Conservation (phyloP, 2,113 vertebrate genomes). For the Crotalus horridus region DNA sequence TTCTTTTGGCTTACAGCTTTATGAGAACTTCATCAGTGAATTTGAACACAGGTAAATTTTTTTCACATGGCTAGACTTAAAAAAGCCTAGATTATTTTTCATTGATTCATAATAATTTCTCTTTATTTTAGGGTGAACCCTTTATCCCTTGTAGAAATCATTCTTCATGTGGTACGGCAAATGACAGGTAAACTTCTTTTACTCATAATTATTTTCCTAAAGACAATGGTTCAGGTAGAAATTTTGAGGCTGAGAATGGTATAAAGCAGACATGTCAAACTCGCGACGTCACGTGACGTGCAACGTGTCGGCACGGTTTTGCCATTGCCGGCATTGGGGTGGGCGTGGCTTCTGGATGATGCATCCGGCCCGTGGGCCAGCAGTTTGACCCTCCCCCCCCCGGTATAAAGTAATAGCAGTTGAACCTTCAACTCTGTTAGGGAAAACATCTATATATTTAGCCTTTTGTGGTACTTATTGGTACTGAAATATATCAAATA, state of each 20-base stretch:
- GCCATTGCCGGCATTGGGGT: too few relatives aligned
- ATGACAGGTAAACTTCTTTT: conserved; percentile 79
- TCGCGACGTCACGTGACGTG: too few relatives aligned
- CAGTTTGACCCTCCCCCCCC: too few relatives aligned
- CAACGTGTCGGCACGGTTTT: too few relatives aligned
- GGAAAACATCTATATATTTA: background rate
- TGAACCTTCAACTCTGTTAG: fast-evolving
- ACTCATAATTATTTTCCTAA: fast-evolving
- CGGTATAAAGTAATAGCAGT: fast-evolving
- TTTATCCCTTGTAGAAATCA: conserved; percentile 93
- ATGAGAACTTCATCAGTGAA: conserved; percentile 96
- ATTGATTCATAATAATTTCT: background rate
- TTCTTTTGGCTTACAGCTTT: conserved; percentile 74
- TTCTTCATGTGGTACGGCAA: conserved; percentile 88
- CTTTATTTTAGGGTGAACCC: conserved; percentile 87
- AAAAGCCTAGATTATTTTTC: background rate
- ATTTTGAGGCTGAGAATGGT: background rate
- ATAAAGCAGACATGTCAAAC: background rate
- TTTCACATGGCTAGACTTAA: background rate
- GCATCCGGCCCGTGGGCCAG: too few relatives aligned
- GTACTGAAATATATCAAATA: background rate
- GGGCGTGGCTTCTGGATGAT: too few relatives aligned
- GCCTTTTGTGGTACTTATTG: background rate
- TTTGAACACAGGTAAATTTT: conserved; percentile 93
- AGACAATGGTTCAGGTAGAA: fast-evolving